Conservation (phyloP, 2,888 invertebrate species). For the Leptogaster cylindrica region DNA sequence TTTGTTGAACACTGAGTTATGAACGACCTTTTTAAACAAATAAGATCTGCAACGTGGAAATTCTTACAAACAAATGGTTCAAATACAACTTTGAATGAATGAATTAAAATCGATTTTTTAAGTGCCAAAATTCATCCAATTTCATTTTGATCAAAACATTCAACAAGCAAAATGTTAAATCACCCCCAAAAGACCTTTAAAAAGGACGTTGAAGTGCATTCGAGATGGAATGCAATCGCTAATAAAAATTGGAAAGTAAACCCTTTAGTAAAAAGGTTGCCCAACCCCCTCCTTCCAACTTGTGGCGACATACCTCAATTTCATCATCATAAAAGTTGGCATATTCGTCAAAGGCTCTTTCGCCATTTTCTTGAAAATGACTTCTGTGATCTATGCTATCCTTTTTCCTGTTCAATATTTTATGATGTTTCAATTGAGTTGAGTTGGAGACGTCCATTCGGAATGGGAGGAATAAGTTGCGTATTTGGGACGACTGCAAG, state of each 20-base stretch:
- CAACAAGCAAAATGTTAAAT: too few species aligned
- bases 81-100: too few species aligned
- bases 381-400: background rate
- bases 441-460: conserved; percentile 8
- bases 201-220: conserved; percentile 18
- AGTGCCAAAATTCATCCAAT: too few species aligned
- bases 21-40: too few species aligned
- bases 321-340: conserved; percentile 44
- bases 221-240: conserved; percentile 8
- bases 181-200: conserved; percentile 5
- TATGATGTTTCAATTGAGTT: conserved; percentile 35
- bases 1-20: too few species aligned
- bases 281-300: conserved; percentile 13
- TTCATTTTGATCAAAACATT: too few species aligned
- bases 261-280: conserved; percentile 16
- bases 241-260: background rate
- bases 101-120: too few species aligned
- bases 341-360: conserved; percentile 42
- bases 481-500: conserved; percentile 22
- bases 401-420: conserved; percentile 34
- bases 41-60: too few species aligned
- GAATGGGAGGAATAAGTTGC: conserved; percentile 8
- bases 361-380: conserved; percentile 23
- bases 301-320: conserved; percentile 33
- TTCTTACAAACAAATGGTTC: too few species aligned